A percentile compares a stretch with the other conserved stretches of the same genome.
These are phyloP conservation scores for Liodrosophila aerea DNA, from an alignment of 2,888 invertebrate species.

Conservation along the genomic window DNA sequence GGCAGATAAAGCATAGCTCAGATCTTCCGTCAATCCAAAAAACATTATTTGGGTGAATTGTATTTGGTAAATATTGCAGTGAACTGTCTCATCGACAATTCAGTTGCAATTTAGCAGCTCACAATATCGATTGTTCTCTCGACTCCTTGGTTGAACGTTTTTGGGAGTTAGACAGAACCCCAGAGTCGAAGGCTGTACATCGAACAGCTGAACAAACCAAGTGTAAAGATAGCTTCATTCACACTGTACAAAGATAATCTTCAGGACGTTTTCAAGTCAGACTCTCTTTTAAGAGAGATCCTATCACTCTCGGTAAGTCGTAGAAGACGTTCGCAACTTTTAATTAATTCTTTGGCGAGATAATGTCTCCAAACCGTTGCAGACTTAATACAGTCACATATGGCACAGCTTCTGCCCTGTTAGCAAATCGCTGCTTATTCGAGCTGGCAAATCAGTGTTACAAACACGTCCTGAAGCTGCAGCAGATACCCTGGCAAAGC, in stretches of 20 bases:
- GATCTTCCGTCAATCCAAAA: not conserved
- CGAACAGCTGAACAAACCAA: too few species aligned
- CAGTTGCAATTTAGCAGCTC: not conserved
- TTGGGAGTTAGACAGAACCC: conserved; percentile 1
- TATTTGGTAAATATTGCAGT: not conserved
- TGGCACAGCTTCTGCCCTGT: too few species aligned
- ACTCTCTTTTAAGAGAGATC: not conserved
- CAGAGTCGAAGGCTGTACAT: conserved; percentile 1
- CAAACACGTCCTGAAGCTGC: too few species aligned
- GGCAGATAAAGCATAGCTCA: conserved; percentile 1
- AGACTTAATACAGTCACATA: too few species aligned
- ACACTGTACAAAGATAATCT: too few species aligned
- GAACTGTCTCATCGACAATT: not conserved
- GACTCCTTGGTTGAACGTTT: not conserved
- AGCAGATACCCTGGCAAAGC: too few species aligned
- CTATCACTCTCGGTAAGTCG: not conserved
- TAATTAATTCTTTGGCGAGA: too few species aligned
- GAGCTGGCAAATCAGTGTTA: too few species aligned
- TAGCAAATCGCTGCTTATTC: too few species aligned
- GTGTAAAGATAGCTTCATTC: not conserved
- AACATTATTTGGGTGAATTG: conserved; percentile 10
- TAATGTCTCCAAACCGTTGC: too few species aligned
- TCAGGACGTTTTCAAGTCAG: not conserved
- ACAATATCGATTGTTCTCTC: not conserved
- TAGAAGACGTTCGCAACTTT: too few species aligned